Evolutionary conservation across 2,888 invertebrate genomes (phyloP), one percentile per base, ranked within the genome.

Genomic region (Latrodectus elegans): DNA sequence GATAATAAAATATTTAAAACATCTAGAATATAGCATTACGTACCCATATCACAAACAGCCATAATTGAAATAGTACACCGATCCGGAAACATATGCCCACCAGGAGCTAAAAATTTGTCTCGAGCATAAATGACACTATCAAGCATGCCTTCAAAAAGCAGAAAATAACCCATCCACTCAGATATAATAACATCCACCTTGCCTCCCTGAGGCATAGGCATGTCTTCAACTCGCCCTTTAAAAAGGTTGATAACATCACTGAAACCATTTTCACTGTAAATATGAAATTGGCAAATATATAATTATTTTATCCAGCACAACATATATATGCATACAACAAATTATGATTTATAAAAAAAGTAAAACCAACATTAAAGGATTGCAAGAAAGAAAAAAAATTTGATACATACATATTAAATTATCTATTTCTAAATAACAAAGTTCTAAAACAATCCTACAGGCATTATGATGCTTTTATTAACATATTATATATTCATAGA

Each of bases 121-220:
- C 97, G 94, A 0, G 97, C 97, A 92, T 95, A 96, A 89, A 99
- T 95, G 14, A 99, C 95, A 91, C 97, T 97, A 91, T 98, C 98
- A 87, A 99, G 92, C 99, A 99, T 99, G 71, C 97, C 98, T 93
- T 99, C 99, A 92, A 97, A 99, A 2, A 99, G 93, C 67, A 99
- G 93, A 92, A 99, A 98, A 92, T 99, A 99, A 0, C 99, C 99
- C 99, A 99, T 99, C 98, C 98, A 99, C 92, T 99, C 99, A 0
- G 98, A 98, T 4, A 99, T 95, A 90, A 99, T 97, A 8, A 98
- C 95, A 92, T 99, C 98, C 64, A 96, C 96, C 92, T 96, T 95
- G 11, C 95, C 95, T 78, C 94, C 93, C 77, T 94, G 93, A 0
- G 96, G 96, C 74, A 97, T 92, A 79, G 94, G 93, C 8, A 96